A percentile compares a stretch with the other conserved stretches of the same genome.
Conservation (phyloP, 1,140 invertebrate species). For the Pseudomyrmex sp. region DNA sequence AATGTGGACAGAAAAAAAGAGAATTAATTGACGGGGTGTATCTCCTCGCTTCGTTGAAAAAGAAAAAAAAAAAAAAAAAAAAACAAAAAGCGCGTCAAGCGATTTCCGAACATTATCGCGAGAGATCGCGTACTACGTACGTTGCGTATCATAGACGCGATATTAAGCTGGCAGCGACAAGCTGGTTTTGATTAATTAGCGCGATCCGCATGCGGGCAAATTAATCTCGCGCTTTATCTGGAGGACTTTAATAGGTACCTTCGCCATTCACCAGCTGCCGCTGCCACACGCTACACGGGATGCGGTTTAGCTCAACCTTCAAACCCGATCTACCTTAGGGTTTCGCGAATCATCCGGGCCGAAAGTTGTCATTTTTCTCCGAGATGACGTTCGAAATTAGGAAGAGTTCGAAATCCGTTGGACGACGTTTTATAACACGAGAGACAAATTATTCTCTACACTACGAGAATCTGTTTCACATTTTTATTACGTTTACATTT, state of each 20-base stretch:
- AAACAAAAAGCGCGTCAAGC: neutral
- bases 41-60: neutral
- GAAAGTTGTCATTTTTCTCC: no score
- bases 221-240: conserved; percentile 74
- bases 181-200: conserved; percentile 75
- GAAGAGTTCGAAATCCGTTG: neutral
- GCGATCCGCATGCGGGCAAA: conserved; percentile 71
- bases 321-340: conserved; percentile 50
- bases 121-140: conserved; percentile 28
- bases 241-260: conserved; percentile 73
- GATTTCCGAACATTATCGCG: neutral
- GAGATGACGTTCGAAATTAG: neutral
- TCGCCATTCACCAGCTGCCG: conserved; percentile 72
- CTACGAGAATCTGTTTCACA: neutral
- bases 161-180: conserved; percentile 58
- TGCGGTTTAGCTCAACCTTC: conserved; percentile 53
- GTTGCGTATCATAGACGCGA: conserved; percentile 38
- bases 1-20: neutral
- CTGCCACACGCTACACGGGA: conserved; percentile 63
- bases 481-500: conserved; percentile 34
- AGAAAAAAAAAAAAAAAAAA: no score
- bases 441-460: neutral
- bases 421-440: conserved; percentile 12
- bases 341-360: conserved; percentile 31
- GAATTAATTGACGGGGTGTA: neutral